Conservation (phyloP, 2,888 invertebrate species). For the Chalcis sispes region DNA sequence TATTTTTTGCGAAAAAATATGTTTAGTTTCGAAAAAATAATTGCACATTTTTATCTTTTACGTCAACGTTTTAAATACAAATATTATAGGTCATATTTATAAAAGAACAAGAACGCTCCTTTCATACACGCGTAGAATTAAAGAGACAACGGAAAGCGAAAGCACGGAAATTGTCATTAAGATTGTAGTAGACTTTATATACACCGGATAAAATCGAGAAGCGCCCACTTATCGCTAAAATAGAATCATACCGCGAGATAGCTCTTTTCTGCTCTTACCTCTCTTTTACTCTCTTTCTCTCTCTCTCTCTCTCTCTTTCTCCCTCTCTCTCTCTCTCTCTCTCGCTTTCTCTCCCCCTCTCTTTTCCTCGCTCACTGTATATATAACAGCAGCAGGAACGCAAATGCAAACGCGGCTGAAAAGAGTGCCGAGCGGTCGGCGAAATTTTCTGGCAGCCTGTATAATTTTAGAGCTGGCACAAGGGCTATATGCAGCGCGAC, state of each 20-base stretch:
- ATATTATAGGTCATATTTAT: not conserved
- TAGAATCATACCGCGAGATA: conserved; percentile 12
- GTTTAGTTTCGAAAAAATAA: not conserved
- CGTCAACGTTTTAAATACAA: not conserved
- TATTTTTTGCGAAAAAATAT: not conserved
- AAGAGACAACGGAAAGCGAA: not conserved
- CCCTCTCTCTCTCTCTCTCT: too few relatives aligned
- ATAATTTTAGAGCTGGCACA: conserved; percentile 23
- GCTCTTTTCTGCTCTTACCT: too few relatives aligned
- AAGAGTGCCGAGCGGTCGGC: conserved; percentile 14
- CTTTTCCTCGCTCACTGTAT: too few relatives aligned
- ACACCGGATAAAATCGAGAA: conserved; percentile 10
- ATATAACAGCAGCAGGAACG: too few relatives aligned
- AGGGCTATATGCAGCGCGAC: not conserved
- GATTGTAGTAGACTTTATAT: conserved; percentile 26
- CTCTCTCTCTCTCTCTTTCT: too few relatives aligned
- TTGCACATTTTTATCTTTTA: not conserved
- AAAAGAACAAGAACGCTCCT: not conserved
- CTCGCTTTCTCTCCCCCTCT: too few relatives aligned
- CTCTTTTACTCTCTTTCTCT: too few relatives aligned
- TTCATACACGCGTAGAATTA: too few relatives aligned
- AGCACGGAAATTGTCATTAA: conserved; percentile 36
- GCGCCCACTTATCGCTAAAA: conserved; percentile 28
- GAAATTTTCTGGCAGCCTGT: conserved; percentile 35
- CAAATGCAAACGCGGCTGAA: conserved; percentile 1